Evolutionary conservation across 2,797 vertebrate species (phyloP), one percentile per base, ranked within the genome.

Genomic region (Intellagama lesueurii): DNA sequence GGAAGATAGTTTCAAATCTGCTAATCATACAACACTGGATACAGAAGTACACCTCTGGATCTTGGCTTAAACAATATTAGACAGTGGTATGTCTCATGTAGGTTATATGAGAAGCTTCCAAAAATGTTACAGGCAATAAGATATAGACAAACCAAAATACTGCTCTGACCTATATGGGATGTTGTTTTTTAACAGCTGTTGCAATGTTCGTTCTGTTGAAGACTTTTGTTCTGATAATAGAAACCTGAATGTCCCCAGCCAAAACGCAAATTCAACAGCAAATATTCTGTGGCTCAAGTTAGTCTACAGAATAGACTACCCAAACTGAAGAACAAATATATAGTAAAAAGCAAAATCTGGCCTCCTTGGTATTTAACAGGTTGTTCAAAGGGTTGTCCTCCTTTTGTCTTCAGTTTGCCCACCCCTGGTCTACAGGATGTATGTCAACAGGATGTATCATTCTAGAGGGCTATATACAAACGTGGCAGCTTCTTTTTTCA

Each of bases 71-170:
- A 73, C 44, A 88, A 69, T 0, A 26, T 1, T 14, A 12, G 79
- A 44, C 16, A 30, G 80, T 68, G 40, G 49, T 22, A 35, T 80
- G 91, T 91, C 81, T 92, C 66, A 78, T 40, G 78, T 82, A 78
- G 72, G 22, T 28, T 0, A 4, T 64, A 24, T 32, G 32, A 79
- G 8, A 69, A 90, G 70, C 2, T 81, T 89, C 66, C 6, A 35
- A 26, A n/a, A 92, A 87, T 19, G 4, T n/a, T 16, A n/a, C 24
- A 26, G 28, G 24, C 5, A 68, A 44, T 81, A 11, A 56, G 79
- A 32, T 64, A 30, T 64, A 88, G 60, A 26, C 86, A 75, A 78
- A 60, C 80, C 28, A 44, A 24, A 56, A 44, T n/a, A 28, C 56
- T 14, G 8, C 32, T 66, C 5, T 12, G 32, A 6, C 44, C 44